Evolutionary conservation across 2,113 vertebrate species (phyloP).

Genomic region (Corythornis cristatus): DNA sequence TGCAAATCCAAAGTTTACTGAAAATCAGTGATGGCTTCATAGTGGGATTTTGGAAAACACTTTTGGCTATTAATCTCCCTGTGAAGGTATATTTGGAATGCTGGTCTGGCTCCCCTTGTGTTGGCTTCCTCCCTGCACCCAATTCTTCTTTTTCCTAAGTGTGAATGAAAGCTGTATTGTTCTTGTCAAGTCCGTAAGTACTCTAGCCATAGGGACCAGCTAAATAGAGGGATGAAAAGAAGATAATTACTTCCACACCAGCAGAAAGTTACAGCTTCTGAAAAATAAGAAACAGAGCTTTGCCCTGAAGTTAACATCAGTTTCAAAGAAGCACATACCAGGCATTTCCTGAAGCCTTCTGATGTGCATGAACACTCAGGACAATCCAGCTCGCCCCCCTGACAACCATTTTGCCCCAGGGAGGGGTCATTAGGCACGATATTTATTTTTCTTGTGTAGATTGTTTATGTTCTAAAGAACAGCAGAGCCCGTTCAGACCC

Average conservation of each 20-base stretch:
- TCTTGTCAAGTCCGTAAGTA: not conserved
- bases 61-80: not conserved
- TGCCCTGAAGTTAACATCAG: not conserved
- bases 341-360: not conserved
- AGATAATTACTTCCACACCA: not conserved
- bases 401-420: not conserved
- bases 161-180: not conserved
- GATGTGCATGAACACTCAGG: fast-evolving
- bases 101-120: not conserved
- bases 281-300: not conserved
- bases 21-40: not conserved
- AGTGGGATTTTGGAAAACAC: not conserved
- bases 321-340: not conserved
- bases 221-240: not conserved
- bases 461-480: not conserved
- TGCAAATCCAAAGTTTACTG: not conserved
- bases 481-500: not conserved
- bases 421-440: not conserved
- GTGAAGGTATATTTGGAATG: not conserved
- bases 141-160: not conserved
- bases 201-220: not conserved
- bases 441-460: not conserved
- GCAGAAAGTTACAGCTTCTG: not conserved
- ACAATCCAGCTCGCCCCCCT: not conserved
- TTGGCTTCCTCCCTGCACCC: not conserved